Conservation (phyloP, 2,113 vertebrate genomes). For the Myxocyprinus asiaticus region DNA sequence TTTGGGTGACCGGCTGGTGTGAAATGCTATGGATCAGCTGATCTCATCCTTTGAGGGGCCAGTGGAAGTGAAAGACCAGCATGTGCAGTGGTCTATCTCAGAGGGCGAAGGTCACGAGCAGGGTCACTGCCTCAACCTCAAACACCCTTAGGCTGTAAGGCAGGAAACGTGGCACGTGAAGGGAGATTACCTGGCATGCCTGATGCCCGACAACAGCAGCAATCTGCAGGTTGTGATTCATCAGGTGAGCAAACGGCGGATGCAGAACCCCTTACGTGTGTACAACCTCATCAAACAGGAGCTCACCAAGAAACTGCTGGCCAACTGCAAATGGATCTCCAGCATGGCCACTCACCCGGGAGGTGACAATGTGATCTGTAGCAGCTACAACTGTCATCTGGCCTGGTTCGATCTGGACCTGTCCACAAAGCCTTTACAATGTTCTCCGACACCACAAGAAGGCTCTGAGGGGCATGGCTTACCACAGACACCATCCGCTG, state of each 20-base stretch:
- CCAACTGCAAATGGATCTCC: constrained; percentile 96
- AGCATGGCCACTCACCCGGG: constrained; percentile 88
- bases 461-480: no score
- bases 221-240: constrained; percentile 88
- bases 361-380: no score
- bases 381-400: no score
- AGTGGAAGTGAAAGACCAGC: constrained; percentile 67
- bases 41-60: constrained; percentile 68
- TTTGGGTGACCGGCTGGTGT: constrained; percentile 80
- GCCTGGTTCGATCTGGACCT: no score
- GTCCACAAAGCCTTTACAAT: no score
- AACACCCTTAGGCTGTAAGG: constrained; percentile 78
- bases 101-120: constrained; percentile 64
- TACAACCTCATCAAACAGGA: constrained; percentile 96
- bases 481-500: no score
- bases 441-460: no score
- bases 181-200: constrained; percentile 88
- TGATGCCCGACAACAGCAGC: constrained; percentile 78
- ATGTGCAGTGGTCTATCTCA: constrained; percentile 71
- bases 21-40: constrained; percentile 75
- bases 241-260: constrained; percentile 87
- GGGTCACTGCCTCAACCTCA: constrained; percentile 76
- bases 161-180: constrained; percentile 90
- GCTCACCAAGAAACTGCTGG: constrained; percentile 87
- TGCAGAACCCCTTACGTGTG: constrained; percentile 89